Evolutionary conservation across 92 coral and sea anemone genomes (phyloP).

Genomic region (Zoanthus solanderi): DNA sequence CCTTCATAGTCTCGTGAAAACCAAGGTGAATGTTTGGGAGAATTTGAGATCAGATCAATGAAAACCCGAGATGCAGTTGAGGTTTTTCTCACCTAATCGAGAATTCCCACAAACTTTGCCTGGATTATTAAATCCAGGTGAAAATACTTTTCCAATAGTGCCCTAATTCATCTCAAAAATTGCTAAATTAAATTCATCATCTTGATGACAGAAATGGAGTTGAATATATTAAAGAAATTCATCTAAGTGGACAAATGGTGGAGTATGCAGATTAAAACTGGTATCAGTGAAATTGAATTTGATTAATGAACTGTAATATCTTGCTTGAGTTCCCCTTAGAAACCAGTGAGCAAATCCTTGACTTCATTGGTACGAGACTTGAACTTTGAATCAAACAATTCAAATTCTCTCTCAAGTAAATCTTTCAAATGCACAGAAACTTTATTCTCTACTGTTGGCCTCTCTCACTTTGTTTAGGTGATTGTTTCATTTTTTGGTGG

Average conservation of each 20-base stretch:
- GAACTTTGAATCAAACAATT: neutral
- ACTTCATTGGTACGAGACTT: neutral
- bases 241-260: too few species aligned
- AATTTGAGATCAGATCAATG: too few species aligned
- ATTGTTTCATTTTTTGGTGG: neutral
- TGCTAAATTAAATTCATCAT: conserved; percentile 7
- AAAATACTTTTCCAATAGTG: neutral
- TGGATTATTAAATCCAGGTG: too few species aligned
- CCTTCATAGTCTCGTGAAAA: too few species aligned
- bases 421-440: neutral
- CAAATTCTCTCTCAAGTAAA: neutral
- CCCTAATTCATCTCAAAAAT: conserved; percentile 13
- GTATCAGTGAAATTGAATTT: too few species aligned
- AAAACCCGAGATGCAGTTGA: too few species aligned
- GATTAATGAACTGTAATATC: neutral
- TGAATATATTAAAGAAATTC: neutral
- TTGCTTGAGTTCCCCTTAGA: neutral
- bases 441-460: neutral
- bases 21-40: too few species aligned
- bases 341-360: neutral
- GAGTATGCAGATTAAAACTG: too few species aligned
- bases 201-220: neutral
- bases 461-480: neutral
- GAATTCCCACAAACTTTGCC: too few species aligned
- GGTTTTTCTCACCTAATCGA: too few species aligned